Base-by-base conservation (phyloP, 2,113 vertebrate species). In the Hystrix cristata region DNA sequence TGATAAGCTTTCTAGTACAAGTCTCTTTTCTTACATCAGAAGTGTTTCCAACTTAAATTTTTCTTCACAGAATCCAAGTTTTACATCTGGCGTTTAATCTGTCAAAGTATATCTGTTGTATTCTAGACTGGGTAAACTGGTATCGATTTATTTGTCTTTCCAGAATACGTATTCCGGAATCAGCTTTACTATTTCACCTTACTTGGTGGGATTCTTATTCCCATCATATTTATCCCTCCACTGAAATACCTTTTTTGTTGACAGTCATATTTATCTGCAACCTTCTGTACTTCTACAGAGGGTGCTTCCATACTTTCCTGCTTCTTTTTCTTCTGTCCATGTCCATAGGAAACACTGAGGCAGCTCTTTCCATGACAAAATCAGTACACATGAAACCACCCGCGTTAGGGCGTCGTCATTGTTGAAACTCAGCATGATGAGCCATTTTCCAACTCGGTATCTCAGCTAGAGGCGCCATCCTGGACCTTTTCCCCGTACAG, bases 211-310 rank as follows among this genome's bases (percentile, higher is more conserved):
- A 29, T 46, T 87, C 92, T 74, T 79, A 82, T 87, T 89, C 12
- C 34, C 6, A 1, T 53, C 3, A 48, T 60, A 55, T 86, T 91
- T 96, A 82, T 18, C 29, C 0, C 12, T 85, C 29, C 25, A 86
- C 38, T 82, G 38, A 62, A 29, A 25, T 72, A 27, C 29, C 15
- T 95, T 89, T 60, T 38, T 86, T 81, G 14, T 38, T 85, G 38
- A 62, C 16, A 48, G 15, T 72, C 31, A 51, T 84, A 65, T 53
- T 92, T 84, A 79, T 51, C 69, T 62, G 0, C 2, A 67, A 15
- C 9, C 25, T 65, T 88, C 25, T 89, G 94, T 87, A 59, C 57
- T 64, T 96, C 94, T 67, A 82, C 78, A 96, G 13, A 59, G 86
- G 3, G 27, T 59, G 13, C 18, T 60, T 81, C 3, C 89, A 0